Conservation (phyloP, 2,113 vertebrate genomes). For the Bagarius yarrelli region DNA sequence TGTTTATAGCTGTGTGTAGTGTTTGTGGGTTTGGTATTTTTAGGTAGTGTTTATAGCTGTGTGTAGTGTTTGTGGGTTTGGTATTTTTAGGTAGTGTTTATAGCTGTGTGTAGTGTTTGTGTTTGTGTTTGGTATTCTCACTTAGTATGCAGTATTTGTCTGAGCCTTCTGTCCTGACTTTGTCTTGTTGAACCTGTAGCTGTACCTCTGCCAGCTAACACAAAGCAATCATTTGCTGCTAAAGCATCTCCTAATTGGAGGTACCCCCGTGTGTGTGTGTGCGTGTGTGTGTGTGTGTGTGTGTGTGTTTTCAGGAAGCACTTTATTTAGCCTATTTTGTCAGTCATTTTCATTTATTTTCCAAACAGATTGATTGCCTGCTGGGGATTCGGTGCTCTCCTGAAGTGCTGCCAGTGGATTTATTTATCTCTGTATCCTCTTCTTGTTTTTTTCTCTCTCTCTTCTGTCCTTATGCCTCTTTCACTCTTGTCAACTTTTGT, state of each 20-base stretch:
- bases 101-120: background rate
- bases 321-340: constrained; percentile 73
- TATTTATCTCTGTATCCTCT: constrained; percentile 7
- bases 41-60: background rate
- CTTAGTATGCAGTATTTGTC: background rate
- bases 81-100: background rate
- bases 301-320: constrained; percentile 59
- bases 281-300: constrained; percentile 44
- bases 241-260: constrained; percentile 65
- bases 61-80: background rate
- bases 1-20: background rate
- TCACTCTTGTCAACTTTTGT: too few relatives aligned
- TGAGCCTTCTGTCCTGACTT: constrained; percentile 38
- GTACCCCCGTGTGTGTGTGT: constrained; percentile 51
- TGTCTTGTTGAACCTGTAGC: constrained; percentile 28
- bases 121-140: background rate
- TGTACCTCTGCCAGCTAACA: constrained; percentile 37
- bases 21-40: too few relatives aligned
- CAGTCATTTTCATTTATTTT: constrained; percentile 70
- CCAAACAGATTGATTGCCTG: constrained; percentile 68
- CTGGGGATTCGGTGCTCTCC: constrained; percentile 54
- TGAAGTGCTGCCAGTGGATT: constrained; percentile 35
- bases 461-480: background rate
- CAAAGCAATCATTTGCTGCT: constrained; percentile 61
- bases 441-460: background rate